phyloP scores from a whole-genome alignment of 2,888 invertebrate genomes.

The Noctua comes region DNA sequence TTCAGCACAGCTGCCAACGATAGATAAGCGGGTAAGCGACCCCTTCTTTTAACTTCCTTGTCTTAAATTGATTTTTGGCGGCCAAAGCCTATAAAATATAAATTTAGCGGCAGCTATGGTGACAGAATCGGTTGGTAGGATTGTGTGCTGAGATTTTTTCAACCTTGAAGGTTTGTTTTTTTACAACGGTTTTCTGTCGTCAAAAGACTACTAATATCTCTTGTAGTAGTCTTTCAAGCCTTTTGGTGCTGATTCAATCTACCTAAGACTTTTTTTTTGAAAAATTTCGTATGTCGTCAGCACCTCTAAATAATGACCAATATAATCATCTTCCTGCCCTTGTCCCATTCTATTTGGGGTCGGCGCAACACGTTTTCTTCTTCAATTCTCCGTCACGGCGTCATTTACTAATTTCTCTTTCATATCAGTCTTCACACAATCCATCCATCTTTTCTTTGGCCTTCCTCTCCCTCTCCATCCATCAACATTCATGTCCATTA shows the following conservation, averaged over 20 bases:
- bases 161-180: neutral
- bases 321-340: no score
- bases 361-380: no score
- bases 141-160: conserved; percentile 4
- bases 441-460: no score
- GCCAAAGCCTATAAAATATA: conserved; percentile 81
- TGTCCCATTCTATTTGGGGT: no score
- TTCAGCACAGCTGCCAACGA: conserved; percentile 80
- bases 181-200: neutral
- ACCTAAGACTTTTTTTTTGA: neutral
- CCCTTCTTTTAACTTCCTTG: conserved; percentile 83
- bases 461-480: no score
- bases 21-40: conserved; percentile 86
- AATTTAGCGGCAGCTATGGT: conserved; percentile 73
- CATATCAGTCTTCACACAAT: no score
- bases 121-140: conserved; percentile 45
- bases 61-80: conserved; percentile 84
- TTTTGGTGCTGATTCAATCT: no score
- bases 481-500: no score
- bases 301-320: neutral
- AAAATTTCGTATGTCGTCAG: neutral
- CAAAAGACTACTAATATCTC: neutral
- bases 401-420: no score
- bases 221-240: no score
- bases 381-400: no score